These are phyloP conservation scores for Podocnemis expansa DNA, from an alignment of 2,113 vertebrate genomes.

Conservation along the genomic window DNA sequence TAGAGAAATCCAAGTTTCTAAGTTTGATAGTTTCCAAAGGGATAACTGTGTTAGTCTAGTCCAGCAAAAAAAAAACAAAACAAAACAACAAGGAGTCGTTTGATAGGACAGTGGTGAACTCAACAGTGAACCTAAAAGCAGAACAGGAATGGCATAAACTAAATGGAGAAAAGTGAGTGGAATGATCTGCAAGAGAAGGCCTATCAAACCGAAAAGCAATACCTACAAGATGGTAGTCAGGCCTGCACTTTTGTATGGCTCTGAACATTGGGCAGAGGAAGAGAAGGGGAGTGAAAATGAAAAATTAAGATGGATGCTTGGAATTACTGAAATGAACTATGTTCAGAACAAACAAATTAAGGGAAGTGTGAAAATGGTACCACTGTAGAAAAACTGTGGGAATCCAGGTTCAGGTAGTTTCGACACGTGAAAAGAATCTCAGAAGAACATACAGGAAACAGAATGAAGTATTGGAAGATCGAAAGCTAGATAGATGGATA, in stretches of 20 bases:
- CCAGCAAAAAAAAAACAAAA: too few species aligned
- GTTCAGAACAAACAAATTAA: not conserved
- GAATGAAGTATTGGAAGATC: not conserved
- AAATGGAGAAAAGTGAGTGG: not conserved
- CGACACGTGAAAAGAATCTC: not conserved
- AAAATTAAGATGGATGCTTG: not conserved
- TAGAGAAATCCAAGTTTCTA: not conserved
- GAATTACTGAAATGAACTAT: not conserved
- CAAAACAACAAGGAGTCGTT: too few species aligned
- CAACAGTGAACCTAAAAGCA: not conserved
- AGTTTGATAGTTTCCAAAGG: not conserved
- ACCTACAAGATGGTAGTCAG: not conserved
- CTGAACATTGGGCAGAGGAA: not conserved
- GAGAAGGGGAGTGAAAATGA: not conserved
- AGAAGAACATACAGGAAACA: not conserved
- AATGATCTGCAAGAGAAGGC: not conserved
- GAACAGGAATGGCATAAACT: not conserved
- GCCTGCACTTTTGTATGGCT: not conserved
- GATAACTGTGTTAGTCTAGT: too few species aligned
- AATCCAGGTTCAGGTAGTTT: not conserved
- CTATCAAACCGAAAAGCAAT: not conserved
- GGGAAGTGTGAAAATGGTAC: not conserved
- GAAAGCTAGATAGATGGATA: not conserved
- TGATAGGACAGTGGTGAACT: not conserved
- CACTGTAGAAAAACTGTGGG: not conserved